Conservation (phyloP, 2,888 invertebrate species). For the Perizoma affinitatum region DNA sequence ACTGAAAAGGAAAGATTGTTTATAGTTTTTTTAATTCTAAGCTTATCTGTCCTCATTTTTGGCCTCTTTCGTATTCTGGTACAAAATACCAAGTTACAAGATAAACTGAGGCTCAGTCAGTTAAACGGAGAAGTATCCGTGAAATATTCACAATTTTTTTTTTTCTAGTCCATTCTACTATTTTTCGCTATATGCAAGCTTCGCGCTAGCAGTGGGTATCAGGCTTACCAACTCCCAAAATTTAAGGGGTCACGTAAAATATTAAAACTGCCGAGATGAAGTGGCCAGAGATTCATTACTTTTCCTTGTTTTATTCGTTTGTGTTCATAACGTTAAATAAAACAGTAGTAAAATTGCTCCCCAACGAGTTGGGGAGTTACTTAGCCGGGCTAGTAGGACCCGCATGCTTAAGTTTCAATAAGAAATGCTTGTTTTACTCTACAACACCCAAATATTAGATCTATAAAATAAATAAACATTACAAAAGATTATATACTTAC, state of each 20-base stretch:
- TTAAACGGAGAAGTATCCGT: no score
- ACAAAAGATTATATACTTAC: no score
- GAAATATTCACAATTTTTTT: no score
- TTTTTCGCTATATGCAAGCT: neutral
- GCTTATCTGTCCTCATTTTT: neutral
- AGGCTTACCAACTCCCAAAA: constrained; percentile 53
- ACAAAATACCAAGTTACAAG: no score
- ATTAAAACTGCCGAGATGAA: constrained; percentile 81
- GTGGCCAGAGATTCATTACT: constrained; percentile 82
- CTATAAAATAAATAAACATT: no score
- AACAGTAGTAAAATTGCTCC: constrained; percentile 70
- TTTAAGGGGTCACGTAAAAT: constrained; percentile 84
- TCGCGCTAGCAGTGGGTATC: constrained; percentile 10
- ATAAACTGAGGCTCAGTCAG: no score
- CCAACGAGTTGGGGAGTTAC: constrained; percentile 56
- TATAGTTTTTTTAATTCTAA: neutral
- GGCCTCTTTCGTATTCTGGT: no score
- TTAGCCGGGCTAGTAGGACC: constrained; percentile 57
- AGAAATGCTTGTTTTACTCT: constrained; percentile 18
- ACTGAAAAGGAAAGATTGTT: no score
- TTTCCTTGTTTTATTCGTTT: constrained; percentile 72
- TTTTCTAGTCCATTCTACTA: neutral
- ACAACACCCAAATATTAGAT: neutral
- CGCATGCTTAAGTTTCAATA: constrained; percentile 43
- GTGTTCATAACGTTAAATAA: constrained; percentile 78